These are phyloP conservation scores for Cremastobaeus sp. DNA, from an alignment of 2,888 invertebrate genomes.

Conservation along the genomic window DNA sequence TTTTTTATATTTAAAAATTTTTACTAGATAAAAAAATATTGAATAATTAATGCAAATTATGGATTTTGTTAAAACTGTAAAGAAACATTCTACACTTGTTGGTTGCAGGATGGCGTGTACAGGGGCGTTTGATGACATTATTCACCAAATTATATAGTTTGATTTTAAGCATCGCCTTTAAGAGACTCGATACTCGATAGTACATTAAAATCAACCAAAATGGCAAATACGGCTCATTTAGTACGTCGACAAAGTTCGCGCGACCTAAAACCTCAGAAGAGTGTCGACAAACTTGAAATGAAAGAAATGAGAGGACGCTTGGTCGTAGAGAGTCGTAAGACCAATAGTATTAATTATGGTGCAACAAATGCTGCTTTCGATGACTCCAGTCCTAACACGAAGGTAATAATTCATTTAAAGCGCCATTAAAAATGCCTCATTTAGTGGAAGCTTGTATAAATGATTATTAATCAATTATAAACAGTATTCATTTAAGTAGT, in stretches of 20 bases:
- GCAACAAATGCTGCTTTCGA: slow-evolving; percentile 92
- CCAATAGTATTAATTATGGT: slow-evolving; percentile 84
- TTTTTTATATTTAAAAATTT: too few relatives aligned
- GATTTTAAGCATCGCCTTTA: slow-evolving; percentile 59
- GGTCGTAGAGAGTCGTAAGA: slow-evolving; percentile 84
- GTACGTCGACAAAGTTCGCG: slow-evolving; percentile 92
- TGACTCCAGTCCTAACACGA: slow-evolving; percentile 81
- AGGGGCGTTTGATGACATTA: slow-evolving; percentile 63
- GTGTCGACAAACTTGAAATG: slow-evolving; percentile 90
- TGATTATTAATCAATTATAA: too few relatives aligned
- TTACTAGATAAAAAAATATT: too few relatives aligned
- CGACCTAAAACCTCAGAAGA: slow-evolving; percentile 88
- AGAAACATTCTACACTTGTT: too few relatives aligned
- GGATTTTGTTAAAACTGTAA: too few relatives aligned
- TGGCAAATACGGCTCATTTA: slow-evolving; percentile 95
- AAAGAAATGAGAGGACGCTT: slow-evolving; percentile 90
- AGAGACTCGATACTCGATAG: slow-evolving; percentile 11
- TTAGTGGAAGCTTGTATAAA: too few relatives aligned
- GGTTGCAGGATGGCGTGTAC: slow-evolving; percentile 73
- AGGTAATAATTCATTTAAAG: slow-evolving; percentile 69
- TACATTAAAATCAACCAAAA: slow-evolving; percentile 74
- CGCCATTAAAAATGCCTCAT: too few relatives aligned
- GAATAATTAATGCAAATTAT: too few relatives aligned
- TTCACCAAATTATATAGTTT: too few relatives aligned
- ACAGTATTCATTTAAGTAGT: too few relatives aligned